Percentiles rank a stretch among this genome's conserved stretches.
These are phyloP conservation scores for Campylorhamphus procurvoides DNA, from an alignment of 2,113 vertebrate species.

Conservation along the genomic window DNA sequence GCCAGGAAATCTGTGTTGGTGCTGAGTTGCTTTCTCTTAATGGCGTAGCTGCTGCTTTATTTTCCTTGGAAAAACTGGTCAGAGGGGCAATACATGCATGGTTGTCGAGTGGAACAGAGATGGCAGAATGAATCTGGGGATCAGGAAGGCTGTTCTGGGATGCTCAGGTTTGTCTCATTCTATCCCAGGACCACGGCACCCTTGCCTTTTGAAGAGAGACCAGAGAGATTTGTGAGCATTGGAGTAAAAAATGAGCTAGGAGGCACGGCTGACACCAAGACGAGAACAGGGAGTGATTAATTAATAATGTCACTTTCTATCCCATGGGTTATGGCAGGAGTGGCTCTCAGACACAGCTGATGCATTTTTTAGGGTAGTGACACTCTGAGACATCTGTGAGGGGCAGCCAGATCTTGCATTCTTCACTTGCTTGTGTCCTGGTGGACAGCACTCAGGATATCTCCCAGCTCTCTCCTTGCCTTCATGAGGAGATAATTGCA, in stretches of 20 bases:
- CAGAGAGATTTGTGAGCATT: not conserved
- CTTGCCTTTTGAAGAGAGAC: not conserved
- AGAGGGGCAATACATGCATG: not conserved
- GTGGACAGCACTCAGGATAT: not conserved
- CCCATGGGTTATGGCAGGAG: not conserved
- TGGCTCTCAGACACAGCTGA: not conserved
- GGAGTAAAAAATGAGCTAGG: not conserved
- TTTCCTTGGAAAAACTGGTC: not conserved
- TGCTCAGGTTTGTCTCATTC: not conserved
- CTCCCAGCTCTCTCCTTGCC: not conserved
- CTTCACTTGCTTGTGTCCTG: not conserved
- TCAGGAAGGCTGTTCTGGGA: not conserved
- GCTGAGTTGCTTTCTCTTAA: not conserved
- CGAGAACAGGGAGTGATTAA: not conserved
- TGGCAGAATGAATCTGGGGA: not conserved
- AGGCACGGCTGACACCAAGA: not conserved
- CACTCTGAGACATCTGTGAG: not conserved
- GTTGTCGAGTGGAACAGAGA: not conserved
- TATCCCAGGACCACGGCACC: not conserved
- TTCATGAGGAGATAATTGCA: constrained; percentile 38
- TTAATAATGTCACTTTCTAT: not conserved
- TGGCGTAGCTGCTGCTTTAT: not conserved
- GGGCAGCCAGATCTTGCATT: not conserved
- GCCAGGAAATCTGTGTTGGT: not conserved
- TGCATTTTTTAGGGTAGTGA: not conserved